Base-by-base conservation (phyloP, 2,797 vertebrate species). In the Sebastes iracundus region DNA sequence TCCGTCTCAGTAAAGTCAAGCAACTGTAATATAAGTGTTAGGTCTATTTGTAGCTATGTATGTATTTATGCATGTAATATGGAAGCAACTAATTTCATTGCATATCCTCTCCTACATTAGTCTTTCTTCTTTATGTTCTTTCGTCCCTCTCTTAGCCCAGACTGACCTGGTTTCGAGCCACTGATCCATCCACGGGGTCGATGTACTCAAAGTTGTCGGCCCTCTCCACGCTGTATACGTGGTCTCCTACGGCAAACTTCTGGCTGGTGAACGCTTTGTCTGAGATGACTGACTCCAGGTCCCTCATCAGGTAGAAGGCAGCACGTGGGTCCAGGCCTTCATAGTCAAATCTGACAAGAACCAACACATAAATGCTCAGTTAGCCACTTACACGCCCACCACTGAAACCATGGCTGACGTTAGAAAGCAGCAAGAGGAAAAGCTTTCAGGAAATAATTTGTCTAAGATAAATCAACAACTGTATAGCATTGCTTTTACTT, bases 161-260 rank as follows among this genome's bases (percentile, higher is more conserved):
- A 84, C 96, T 88, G 93, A 99, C 98, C 98, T 99, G 99, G 95
- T 99, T 99, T 90, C 97, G 97, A 90, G 96, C 96, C 88, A 99
- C 98, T 2, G 95, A 96, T 87, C 99, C 99, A 87, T 99, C 99
- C 95, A 99, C 97, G 0, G 99, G 99, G 95, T 99, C 99, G 69
- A 97, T 95, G 72, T 99, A 99, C 90, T 99, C 98, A 68, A 98
- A 99, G 94, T 97, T 99, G 93, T 98, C 98, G 3, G 97, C 96
- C 94, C 95, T 97, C 75, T 98, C 97, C 92, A 99, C 98, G 7
- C 93, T 96, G 95, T 98, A 99, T 82, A 98, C 91, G 49, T 93
- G 96, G 88, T 90, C 98, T 75, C 98, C 99, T 68, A 99, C 98
- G 2, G 98, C 97, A 89, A 99, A 99, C 94, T 99, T 98, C 93